Evolutionary conservation across 2,113 vertebrate genomes (phyloP), one percentile per base, ranked within the genome.

Genomic region (Cyprinodon brontotheroides): DNA sequence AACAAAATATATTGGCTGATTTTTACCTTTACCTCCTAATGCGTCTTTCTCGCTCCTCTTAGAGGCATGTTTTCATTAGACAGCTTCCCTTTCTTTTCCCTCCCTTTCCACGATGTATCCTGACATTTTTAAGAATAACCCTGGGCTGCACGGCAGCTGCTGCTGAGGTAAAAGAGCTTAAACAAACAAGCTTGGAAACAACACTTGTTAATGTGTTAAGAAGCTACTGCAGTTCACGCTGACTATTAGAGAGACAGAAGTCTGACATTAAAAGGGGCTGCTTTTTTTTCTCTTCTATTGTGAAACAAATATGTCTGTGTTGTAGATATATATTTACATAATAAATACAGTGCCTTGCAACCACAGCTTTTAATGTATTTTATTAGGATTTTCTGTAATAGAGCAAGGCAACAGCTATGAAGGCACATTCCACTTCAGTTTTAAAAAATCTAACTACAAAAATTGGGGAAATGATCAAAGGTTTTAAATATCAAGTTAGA

Each of bases 41-140:
- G 8, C 45, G 17, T 74, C 48, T 64, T 70, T 74, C 68, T 77
- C 68, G 79, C 13, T 53, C 72, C 71, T 75, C 64, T 79, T 66
- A 50, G 41, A 70, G 67, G 57, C 72, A 0, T 75, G 68, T 81
- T 85, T 85, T 82, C 72, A 79, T 78, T 75, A 86, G 50, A 66
- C 41, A 5, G 37, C 74, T 72, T 65, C 50, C 70, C 48, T 13
- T 37, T 72, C 65, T 17, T n/a, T 65, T 73, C 65, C 57, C 66
- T 74, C 81, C 75, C 74, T 45, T 65, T 68, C 50, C 77, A 77
- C 77, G 79, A 86, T 82, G 75, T 82, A 57, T 85, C 87, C 89
- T 89, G 87, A 89, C 84, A 77, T 84, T 90, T 87, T 89, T 72
- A 87, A 88, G 85, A 87, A 86, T 83, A 80, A 84, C 90, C 87